These are phyloP conservation scores for Adrianichthys oophorus DNA, from an alignment of 2,797 vertebrate genomes.

Conservation along the genomic window DNA sequence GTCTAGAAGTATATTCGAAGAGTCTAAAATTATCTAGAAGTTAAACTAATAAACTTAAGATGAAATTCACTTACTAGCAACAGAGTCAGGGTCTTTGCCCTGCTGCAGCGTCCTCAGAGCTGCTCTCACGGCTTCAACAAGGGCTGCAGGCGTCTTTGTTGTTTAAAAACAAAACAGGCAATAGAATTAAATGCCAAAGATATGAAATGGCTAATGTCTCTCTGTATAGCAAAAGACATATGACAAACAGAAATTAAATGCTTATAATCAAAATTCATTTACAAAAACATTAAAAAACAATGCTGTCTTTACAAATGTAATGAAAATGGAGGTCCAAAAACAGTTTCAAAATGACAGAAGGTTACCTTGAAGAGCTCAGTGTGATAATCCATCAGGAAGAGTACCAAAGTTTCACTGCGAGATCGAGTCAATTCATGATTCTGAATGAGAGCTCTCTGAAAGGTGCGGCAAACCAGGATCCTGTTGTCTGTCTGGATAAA, in stretches of 20 bases:
- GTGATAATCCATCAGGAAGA: constrained; percentile 83
- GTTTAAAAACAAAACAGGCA: not conserved
- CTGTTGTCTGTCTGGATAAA: constrained; percentile 80
- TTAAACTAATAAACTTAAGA: not conserved
- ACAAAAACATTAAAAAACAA: not conserved
- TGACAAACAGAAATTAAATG: not conserved
- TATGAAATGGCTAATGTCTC: not conserved
- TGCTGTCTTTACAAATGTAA: not conserved
- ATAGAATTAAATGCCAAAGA: not conserved
- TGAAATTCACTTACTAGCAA: constrained; percentile 69
- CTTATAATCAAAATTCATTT: not conserved
- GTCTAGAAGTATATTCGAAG: too few species aligned
- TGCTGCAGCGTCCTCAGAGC: constrained; percentile 78
- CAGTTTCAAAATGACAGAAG: not conserved
- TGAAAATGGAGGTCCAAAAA: not conserved
- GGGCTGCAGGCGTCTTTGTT: constrained; percentile 76
- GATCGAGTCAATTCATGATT: constrained; percentile 74
- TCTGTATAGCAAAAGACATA: not conserved
- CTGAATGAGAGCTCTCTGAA: constrained; percentile 81
- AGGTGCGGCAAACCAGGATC: constrained; percentile 77
- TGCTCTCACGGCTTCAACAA: constrained; percentile 80
- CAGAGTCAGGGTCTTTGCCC: constrained; percentile 78
- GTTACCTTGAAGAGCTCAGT: constrained; percentile 82
- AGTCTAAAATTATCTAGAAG: not conserved
- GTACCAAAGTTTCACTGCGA: constrained; percentile 75